Evolutionary conservation across 2,113 vertebrate species (phyloP).

Genomic region (Centropristis striata): DNA sequence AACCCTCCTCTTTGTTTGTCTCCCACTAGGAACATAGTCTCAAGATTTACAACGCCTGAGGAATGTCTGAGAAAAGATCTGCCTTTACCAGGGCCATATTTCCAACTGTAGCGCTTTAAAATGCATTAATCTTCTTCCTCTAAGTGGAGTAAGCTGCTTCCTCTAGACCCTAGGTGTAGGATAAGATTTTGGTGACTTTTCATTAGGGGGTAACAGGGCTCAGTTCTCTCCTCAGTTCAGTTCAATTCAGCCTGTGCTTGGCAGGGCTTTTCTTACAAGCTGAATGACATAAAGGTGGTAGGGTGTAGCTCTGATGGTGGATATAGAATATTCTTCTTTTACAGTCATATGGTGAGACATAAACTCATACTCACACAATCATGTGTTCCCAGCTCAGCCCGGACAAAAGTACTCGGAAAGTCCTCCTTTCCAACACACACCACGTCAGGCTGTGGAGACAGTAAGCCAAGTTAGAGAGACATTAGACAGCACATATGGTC

Average conservation of each 20-base stretch:
- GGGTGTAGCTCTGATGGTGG: neutral
- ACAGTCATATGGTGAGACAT: neutral
- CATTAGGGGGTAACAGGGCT: neutral
- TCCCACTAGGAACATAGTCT: slow-evolving; percentile 34
- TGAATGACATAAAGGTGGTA: neutral
- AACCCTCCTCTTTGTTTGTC: slow-evolving; percentile 40
- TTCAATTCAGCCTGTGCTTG: neutral
- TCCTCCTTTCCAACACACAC: slow-evolving; percentile 61
- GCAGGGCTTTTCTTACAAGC: neutral
- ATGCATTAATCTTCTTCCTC: slow-evolving; percentile 36
- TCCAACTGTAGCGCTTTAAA: slow-evolving; percentile 44
- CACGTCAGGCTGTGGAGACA: slow-evolving; percentile 51
- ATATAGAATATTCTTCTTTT: neutral
- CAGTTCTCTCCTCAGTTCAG: neutral
- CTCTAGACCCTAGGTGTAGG: slow-evolving; percentile 35
- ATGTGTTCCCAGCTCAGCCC: fast-evolving
- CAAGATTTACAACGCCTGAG: slow-evolving; percentile 65
- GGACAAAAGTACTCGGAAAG: slow-evolving; percentile 25
- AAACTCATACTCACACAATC: slow-evolving; percentile 70
- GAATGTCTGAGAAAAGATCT: slow-evolving; percentile 65
- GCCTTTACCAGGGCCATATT: slow-evolving; percentile 52
- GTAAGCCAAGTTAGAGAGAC: neutral
- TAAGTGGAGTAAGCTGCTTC: slow-evolving; percentile 24
- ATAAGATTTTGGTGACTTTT: slow-evolving; percentile 1
- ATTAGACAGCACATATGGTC: neutral